A percentile compares a stretch with the other conserved stretches of the same genome.
phyloP scores from a whole-genome alignment of 2,113 vertebrate genomes.

The Columbina picui region DNA sequence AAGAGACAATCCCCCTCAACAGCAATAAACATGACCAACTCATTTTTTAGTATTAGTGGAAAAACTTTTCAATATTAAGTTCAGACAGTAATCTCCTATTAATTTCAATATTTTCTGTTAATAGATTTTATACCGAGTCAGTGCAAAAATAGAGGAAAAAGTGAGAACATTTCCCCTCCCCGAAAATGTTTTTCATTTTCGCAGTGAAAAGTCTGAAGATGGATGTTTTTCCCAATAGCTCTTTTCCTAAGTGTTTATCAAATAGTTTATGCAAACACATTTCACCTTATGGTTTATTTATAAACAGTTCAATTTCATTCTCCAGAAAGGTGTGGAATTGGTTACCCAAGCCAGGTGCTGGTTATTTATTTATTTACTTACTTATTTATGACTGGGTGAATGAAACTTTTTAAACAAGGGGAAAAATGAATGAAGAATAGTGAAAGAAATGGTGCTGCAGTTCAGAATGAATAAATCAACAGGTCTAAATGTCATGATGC shows the following conservation, averaged over 20 bases:
- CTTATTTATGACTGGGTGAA: constrained; percentile 40
- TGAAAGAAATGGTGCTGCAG: background rate
- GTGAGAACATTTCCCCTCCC: background rate
- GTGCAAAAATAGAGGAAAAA: background rate
- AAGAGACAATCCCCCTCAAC: background rate
- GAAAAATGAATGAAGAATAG: constrained; percentile 37
- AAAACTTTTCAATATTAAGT: background rate
- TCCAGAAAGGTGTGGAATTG: constrained; percentile 38
- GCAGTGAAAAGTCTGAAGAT: background rate
- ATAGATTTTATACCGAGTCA: background rate
- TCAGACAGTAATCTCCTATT: background rate
- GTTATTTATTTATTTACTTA: constrained; percentile 61
- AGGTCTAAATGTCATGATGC: background rate
- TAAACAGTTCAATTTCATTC: constrained; percentile 38
- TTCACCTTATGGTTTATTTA: constrained; percentile 61
- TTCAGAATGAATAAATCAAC: constrained; percentile 38
- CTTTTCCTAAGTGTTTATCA: constrained; percentile 28
- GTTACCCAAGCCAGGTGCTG: background rate
- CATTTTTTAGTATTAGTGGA: background rate
- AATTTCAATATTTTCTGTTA: background rate
- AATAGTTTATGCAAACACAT: constrained; percentile 42
- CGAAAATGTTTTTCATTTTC: background rate
- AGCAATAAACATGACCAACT: background rate
- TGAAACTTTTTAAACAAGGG: constrained; percentile 43
- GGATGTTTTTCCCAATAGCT: background rate